These are phyloP conservation scores for Triplophysa rosa DNA, from an alignment of 2,113 vertebrate genomes.

Conservation along the genomic window DNA sequence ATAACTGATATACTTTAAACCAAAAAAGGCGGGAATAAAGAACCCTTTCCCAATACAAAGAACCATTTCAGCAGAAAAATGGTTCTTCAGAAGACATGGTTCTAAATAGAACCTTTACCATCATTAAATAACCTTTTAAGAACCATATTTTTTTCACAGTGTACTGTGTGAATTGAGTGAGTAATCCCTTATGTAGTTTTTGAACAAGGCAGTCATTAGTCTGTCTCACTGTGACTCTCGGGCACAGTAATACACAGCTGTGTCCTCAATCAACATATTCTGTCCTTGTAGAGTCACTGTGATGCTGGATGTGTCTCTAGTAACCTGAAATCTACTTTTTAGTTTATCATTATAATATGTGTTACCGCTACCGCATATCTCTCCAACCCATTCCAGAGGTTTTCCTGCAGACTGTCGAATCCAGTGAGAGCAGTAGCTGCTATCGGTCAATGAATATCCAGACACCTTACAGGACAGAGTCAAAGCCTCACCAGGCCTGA, in stretches of 20 bases:
- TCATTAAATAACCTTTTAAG: too few species aligned
- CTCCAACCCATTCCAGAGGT: constrained; percentile 47
- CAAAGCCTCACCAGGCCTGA: background rate
- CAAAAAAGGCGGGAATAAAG: too few species aligned
- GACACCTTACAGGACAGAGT: constrained; percentile 36
- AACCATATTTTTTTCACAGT: too few species aligned
- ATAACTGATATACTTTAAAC: too few species aligned
- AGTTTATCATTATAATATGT: constrained; percentile 13
- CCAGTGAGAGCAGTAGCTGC: background rate
- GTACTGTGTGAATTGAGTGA: too few species aligned
- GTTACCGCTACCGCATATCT: background rate
- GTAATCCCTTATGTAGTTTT: background rate
- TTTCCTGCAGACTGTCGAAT: constrained; percentile 40
- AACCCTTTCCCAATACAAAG: too few species aligned
- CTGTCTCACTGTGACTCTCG: constrained; percentile 35
- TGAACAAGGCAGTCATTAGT: background rate
- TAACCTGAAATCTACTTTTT: constrained; percentile 32
- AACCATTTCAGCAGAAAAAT: too few species aligned
- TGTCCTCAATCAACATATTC: constrained; percentile 10
- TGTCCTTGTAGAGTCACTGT: constrained; percentile 15
- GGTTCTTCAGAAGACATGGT: too few species aligned
- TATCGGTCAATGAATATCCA: constrained; percentile 24
- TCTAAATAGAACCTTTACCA: too few species aligned
- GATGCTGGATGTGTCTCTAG: constrained; percentile 13
- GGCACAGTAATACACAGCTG: constrained; percentile 41